Evolutionary conservation across 2,797 vertebrate genomes (phyloP).

Genomic region (Pseudopleuronectes americanus): DNA sequence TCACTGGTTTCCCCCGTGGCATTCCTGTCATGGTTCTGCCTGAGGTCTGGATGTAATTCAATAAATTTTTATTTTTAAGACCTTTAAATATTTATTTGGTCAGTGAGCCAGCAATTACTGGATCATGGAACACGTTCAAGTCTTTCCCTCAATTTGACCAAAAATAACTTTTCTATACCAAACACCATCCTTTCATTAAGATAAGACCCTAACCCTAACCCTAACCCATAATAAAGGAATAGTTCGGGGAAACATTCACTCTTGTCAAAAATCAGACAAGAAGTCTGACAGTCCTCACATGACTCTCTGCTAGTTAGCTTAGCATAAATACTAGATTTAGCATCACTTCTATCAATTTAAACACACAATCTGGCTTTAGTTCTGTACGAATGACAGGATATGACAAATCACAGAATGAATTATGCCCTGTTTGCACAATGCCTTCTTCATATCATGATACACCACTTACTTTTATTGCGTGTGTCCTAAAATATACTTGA

Average conservation of each 20-base stretch:
- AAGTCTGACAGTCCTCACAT: not conserved
- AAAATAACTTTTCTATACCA: not conserved
- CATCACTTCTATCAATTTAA: no score
- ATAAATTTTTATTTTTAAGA: not conserved
- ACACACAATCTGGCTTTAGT: not conserved
- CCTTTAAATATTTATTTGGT: not conserved
- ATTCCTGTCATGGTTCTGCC: conserved; percentile 46
- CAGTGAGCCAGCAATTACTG: not conserved
- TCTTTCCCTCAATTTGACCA: no score
- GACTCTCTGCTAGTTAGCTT: no score
- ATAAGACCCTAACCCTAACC: no score
- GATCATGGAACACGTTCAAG: no score
- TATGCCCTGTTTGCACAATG: no score
- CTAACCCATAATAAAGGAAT: not conserved
- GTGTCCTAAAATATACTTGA: not conserved
- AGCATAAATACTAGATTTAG: no score
- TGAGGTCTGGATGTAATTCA: conserved; percentile 15
- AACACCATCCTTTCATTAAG: not conserved
- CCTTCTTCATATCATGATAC: not conserved
- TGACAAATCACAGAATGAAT: not conserved
- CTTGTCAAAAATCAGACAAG: not conserved
- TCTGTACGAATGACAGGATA: not conserved
- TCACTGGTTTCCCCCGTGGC: conserved; percentile 46
- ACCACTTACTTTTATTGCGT: not conserved
- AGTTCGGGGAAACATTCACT: not conserved